These are phyloP conservation scores for Polyommatus icarus DNA, from an alignment of 2,888 invertebrate species.

Conservation along the genomic window DNA sequence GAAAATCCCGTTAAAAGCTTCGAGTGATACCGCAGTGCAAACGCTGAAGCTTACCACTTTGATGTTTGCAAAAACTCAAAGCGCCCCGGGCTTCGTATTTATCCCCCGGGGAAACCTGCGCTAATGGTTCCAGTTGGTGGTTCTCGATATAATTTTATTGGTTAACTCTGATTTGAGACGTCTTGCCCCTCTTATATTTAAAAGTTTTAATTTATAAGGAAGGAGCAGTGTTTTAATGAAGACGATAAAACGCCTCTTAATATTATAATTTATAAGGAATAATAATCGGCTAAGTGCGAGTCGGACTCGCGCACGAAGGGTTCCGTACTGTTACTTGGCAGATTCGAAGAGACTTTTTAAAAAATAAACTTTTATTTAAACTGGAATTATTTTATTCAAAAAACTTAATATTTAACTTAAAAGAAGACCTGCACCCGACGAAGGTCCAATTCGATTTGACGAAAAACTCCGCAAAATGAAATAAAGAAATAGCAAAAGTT, in stretches of 20 bases:
- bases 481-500: no score
- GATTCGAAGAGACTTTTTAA: no score
- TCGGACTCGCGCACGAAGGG: no score
- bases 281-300: no score
- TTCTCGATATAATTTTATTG: neutral
- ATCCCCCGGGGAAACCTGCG: neutral
- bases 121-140: neutral
- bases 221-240: neutral
- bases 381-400: no score
- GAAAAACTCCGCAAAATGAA: no score
- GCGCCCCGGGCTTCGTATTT: neutral
- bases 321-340: no score
- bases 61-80: conserved; percentile 14
- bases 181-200: neutral
- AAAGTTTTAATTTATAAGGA: neutral
- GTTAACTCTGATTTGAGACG: neutral
- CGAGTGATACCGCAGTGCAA: conserved; percentile 5
- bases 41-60: neutral
- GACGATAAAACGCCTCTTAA: neutral
- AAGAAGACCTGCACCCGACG: no score
- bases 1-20: neutral
- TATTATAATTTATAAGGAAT: no score
- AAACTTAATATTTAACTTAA: no score
- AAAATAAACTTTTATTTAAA: no score
- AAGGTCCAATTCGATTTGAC: no score